Percentiles rank a stretch among this genome's conserved stretches.
These are phyloP conservation scores for Drosophila mojavensis DNA, from an alignment of 1,140 invertebrate species.

Conservation along the genomic window DNA sequence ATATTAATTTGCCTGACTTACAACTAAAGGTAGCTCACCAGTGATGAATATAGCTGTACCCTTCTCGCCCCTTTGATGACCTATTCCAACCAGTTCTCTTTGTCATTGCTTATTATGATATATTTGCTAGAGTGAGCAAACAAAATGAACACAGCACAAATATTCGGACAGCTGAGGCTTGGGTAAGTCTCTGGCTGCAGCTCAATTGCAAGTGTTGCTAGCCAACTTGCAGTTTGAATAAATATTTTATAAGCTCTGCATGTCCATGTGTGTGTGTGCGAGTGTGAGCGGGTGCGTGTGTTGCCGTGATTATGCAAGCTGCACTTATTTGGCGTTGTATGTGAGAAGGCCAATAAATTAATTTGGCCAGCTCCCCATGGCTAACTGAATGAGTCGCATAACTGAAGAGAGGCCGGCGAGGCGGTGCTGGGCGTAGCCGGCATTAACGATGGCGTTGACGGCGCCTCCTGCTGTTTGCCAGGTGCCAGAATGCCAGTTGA, in stretches of 20 bases:
- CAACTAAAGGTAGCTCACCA: not conserved
- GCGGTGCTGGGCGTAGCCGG: constrained; percentile 30
- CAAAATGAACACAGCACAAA: not conserved
- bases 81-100: not conserved
- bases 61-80: not conserved
- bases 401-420: constrained; percentile 28
- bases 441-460: constrained; percentile 43
- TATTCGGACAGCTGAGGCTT: constrained; percentile 5
- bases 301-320: constrained; percentile 76
- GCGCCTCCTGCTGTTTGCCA: constrained; percentile 26
- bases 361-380: constrained; percentile 56
- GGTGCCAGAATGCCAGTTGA: not conserved
- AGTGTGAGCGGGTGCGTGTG: constrained; percentile 30
- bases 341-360: constrained; percentile 78
- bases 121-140: not conserved
- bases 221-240: constrained; percentile 71
- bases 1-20: constrained; percentile 12
- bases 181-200: constrained; percentile 22
- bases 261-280: constrained; percentile 19
- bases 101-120: constrained; percentile 13
- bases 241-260: constrained; percentile 73
- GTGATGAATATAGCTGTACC: not conserved
- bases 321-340: constrained; percentile 75
- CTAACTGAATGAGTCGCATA: constrained; percentile 51
- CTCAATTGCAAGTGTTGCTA: constrained; percentile 54